Conservation (phyloP, 2,113 vertebrate species). For the Syngnathus typhle region DNA sequence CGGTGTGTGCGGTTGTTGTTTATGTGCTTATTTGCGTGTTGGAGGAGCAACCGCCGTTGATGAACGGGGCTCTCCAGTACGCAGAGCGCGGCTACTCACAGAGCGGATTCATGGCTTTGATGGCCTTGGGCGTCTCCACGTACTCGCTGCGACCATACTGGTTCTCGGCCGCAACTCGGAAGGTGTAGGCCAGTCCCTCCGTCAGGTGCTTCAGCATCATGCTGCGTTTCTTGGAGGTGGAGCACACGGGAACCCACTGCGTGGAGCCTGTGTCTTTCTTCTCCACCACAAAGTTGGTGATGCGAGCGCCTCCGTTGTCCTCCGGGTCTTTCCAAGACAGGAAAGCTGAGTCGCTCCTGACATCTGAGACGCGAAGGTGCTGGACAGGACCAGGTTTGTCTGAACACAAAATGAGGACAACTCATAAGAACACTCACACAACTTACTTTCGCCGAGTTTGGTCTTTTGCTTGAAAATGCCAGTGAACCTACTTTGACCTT, state of each 20-base stretch:
- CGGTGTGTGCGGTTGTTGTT: too few species aligned
- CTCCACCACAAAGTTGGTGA: conserved; percentile 96
- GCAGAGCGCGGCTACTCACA: conserved; percentile 74
- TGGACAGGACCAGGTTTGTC: conserved; percentile 95
- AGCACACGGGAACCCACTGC: conserved; percentile 88
- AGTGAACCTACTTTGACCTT: not conserved
- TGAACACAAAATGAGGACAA: conserved; percentile 41
- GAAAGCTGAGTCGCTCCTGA: conserved; percentile 92
- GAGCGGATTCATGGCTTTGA: conserved; percentile 92
- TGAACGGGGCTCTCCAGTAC: too few species aligned
- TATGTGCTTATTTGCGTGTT: too few species aligned
- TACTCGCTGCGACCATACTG: conserved; percentile 90
- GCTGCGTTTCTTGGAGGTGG: conserved; percentile 94
- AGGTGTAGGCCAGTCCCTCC: conserved; percentile 87
- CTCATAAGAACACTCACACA: not conserved
- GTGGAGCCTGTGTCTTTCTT: conserved; percentile 86
- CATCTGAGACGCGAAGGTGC: conserved; percentile 85
- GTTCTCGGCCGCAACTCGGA: conserved; percentile 96
- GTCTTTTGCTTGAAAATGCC: not conserved
- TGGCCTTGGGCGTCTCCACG: conserved; percentile 81
- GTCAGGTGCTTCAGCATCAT: conserved; percentile 85
- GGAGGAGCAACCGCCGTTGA: too few species aligned
- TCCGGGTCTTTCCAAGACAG: conserved; percentile 97
- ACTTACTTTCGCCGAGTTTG: not conserved
- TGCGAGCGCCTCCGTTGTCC: conserved; percentile 86